Base-by-base conservation (phyloP, 2,797 vertebrate genomes). In the Clarias platycephalus region DNA sequence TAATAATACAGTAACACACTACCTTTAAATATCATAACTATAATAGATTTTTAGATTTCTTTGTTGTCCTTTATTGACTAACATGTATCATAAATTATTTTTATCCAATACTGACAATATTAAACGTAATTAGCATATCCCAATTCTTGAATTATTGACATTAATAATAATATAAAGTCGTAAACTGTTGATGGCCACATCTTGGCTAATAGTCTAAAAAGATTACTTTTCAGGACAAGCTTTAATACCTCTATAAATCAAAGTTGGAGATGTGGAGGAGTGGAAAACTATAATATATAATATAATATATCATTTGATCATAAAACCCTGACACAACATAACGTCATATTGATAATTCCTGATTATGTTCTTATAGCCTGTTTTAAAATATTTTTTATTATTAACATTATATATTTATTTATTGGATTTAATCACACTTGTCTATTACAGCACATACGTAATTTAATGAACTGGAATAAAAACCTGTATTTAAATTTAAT, bases 391-490 rank as follows among this genome's bases (percentile, higher is more conserved):
- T 53, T 26, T 53, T 28, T 44, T 10, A 10, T 44, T 49, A 49
- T 49, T 3, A 49, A 49, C 44, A 49, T 49, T 49, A 49, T 13
- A 12, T 3, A 53, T 74, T 74, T 20, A 53, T 53, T 74, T 5
- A 4, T 16, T 12, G 26, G 26, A 28, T 55, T 75, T 75, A 20
- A 20, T 57, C 22, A 55, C 71, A 53, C 5, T 20, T n/a, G 22
- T 49, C 40, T 16, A 49, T 49, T 44, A 72, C 40, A 49, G 40
- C 37, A 49, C 40, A 72, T 72, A 26, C 2, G 15, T 5, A 6
- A 49, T 72, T 49, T 74, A 74, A 28, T 74, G n/a, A 28, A 28
- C 24, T 72, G 71, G 71, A 53, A 74, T 74, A 53, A 20, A 72
- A 44, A 10, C 68, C 37, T 53, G 26, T 31, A 55, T 9, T 20